A percentile compares a stretch with the other conserved stretches of the same genome.
These are phyloP conservation scores for Macrocentrus cingulum DNA, from an alignment of 1,140 invertebrate genomes.

Conservation along the genomic window DNA sequence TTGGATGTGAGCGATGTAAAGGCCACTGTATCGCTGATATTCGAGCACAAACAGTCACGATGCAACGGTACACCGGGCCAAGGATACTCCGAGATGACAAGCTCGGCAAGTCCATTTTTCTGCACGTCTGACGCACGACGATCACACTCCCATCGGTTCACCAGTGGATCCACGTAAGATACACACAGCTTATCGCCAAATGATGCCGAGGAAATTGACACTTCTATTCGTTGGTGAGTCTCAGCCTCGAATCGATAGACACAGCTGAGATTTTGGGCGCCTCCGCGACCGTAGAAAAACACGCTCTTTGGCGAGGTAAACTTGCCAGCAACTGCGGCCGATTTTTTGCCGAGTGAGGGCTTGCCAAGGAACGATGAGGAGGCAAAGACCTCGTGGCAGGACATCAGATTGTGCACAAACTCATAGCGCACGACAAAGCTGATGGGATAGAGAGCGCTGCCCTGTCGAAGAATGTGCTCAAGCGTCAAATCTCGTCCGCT, in stretches of 20 bases:
- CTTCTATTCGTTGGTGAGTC: constrained; percentile 66
- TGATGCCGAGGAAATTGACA: constrained; percentile 66
- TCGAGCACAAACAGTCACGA: constrained; percentile 75
- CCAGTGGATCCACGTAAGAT: constrained; percentile 66
- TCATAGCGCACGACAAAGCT: constrained; percentile 78
- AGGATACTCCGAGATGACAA: constrained; percentile 73
- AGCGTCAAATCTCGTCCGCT: constrained; percentile 71
- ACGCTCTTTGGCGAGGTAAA: constrained; percentile 78
- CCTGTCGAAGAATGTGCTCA: constrained; percentile 72
- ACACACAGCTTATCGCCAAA: constrained; percentile 70
- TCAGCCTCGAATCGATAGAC: constrained; percentile 73
- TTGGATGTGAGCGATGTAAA: constrained; percentile 67
- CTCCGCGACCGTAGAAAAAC: constrained; percentile 80
- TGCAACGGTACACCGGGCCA: constrained; percentile 71
- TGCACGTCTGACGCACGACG: constrained; percentile 30
- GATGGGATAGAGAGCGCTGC: constrained; percentile 75
- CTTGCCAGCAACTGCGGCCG: constrained; percentile 57
- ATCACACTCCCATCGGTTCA: constrained; percentile 69
- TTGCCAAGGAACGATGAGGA: constrained; percentile 43
- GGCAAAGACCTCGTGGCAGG: constrained; percentile 65
- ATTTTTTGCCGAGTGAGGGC: constrained; percentile 26
- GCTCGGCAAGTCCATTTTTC: constrained; percentile 62
- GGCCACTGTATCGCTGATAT: constrained; percentile 63
- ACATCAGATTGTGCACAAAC: constrained; percentile 68
- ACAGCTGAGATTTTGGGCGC: constrained; percentile 73